Percentiles rank a stretch among this genome's conserved stretches.
These are phyloP conservation scores for Bembecia ichneumoniformis DNA, from an alignment of 2,888 invertebrate genomes.

Conservation along the genomic window DNA sequence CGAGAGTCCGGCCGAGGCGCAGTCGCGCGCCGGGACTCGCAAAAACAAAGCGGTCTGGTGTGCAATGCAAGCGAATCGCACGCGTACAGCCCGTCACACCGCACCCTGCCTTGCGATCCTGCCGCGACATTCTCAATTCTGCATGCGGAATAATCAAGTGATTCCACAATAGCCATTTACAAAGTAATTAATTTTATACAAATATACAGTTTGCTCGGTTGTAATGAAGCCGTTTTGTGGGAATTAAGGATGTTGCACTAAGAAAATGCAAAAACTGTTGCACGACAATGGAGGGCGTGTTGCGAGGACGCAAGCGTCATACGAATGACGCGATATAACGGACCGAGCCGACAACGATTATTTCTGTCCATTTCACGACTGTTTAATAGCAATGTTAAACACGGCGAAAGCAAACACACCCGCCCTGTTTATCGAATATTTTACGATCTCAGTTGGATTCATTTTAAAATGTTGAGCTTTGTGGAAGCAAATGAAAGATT, in stretches of 20 bases:
- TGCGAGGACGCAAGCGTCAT: slow-evolving; percentile 52
- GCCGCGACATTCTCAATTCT: background rate
- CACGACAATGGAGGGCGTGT: slow-evolving; percentile 54
- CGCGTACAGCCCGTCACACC: background rate
- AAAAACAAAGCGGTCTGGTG: slow-evolving; percentile 58
- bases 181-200: slow-evolving; percentile 28
- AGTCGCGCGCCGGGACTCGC: slow-evolving; percentile 52
- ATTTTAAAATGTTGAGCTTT: slow-evolving; percentile 67
- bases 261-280: slow-evolving; percentile 25
- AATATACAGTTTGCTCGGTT: slow-evolving; percentile 26
- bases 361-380: slow-evolving; percentile 71
- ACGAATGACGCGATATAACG: slow-evolving; percentile 65
- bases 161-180: slow-evolving; percentile 17
- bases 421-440: slow-evolving; percentile 71
- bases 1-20: slow-evolving; percentile 31
- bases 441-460: slow-evolving; percentile 65
- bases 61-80: slow-evolving; percentile 28
- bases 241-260: slow-evolving; percentile 45
- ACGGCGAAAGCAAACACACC: slow-evolving; percentile 68
- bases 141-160: slow-evolving; percentile 12
- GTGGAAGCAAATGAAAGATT: slow-evolving; percentile 62
- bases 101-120: background rate
- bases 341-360: slow-evolving; percentile 59
- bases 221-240: slow-evolving; percentile 32
- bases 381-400: slow-evolving; percentile 72